Evolutionary conservation across 2,888 invertebrate genomes (phyloP).

Genomic region (Tetramorium bicarinatum): DNA sequence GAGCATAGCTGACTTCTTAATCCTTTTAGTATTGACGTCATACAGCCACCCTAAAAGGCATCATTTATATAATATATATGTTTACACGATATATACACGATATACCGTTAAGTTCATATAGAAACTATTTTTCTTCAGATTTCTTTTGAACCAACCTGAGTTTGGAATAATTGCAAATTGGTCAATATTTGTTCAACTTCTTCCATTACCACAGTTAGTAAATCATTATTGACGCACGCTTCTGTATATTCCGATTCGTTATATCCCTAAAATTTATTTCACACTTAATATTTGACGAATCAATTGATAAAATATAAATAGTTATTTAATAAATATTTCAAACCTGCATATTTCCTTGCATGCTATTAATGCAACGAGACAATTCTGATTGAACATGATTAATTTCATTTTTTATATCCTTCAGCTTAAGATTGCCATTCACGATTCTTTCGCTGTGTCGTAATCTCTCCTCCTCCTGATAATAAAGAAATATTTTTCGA

Average conservation of each 20-base stretch:
- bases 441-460: conserved; percentile 78
- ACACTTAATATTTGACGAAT: conserved; percentile 30
- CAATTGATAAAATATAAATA: neutral
- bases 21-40: conserved; percentile 70
- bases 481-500: conserved; percentile 33
- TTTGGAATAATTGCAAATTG: conserved; percentile 76
- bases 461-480: conserved; percentile 79
- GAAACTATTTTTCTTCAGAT: neutral
- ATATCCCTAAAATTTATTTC: conserved; percentile 67
- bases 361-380: conserved; percentile 68
- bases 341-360: conserved; percentile 74
- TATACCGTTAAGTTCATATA: neutral
- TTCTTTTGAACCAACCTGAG: conserved; percentile 70
- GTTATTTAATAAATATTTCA: conserved; percentile 11
- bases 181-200: conserved; percentile 80
- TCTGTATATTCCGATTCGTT: conserved; percentile 68
- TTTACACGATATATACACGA: conserved; percentile 4
- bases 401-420: conserved; percentile 83
- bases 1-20: conserved; percentile 75
- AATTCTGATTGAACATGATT: conserved; percentile 78
- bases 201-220: conserved; percentile 78
- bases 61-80: conserved; percentile 30
- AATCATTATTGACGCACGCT: conserved; percentile 73
- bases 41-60: conserved; percentile 70
- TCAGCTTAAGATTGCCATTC: conserved; percentile 78